Evolutionary conservation across 2,888 invertebrate species (phyloP), one percentile per base, ranked within the genome.

Genomic region (Rhagium mordax): DNA sequence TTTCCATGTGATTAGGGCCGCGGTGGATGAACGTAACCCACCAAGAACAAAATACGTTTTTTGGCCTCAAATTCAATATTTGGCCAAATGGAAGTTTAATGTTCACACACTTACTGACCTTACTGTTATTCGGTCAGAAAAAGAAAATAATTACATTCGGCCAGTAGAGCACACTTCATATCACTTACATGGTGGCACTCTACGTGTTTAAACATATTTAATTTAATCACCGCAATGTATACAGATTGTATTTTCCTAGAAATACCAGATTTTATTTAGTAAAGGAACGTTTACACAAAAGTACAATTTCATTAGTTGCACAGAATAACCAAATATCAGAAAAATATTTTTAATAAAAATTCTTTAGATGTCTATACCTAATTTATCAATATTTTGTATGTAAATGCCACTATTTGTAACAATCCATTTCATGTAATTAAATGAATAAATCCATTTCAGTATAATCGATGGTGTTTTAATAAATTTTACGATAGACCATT

Each of bases 241-340:
- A 33, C 59, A 59, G 18, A 59, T 33, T 59, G 59, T 60, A 66
- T 74, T 59, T 55, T 70, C 67, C 72, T 71, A 70, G 72, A 70
- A 71, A 70, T 71, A 70, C 68, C 67, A 70, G 65, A 72, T 65
- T 62, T 65, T 70, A 61, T 53, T 62, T 72, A 70, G 70, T 27
- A 76, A 80, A 78, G 20, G 80, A 81, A 78, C 79, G 79, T 79
- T 77, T 81, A 79, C 79, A 82, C 79, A 79, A 80, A 77, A 84
- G 84, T 85, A 85, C 84, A 85, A 85, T 84, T 83, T 81, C 79
- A 79, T 82, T 85, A 84, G 81, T 82, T 84, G 84, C 84, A 85
- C 83, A 84, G 80, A 83, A 72, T 74, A 76, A 74, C 61, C 21
- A 68, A 67, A 81, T 78, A 79, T 82, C 83, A 81, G 80, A 82